Base-by-base conservation (phyloP, 2,888 invertebrate genomes). In the Lypha dubia region DNA sequence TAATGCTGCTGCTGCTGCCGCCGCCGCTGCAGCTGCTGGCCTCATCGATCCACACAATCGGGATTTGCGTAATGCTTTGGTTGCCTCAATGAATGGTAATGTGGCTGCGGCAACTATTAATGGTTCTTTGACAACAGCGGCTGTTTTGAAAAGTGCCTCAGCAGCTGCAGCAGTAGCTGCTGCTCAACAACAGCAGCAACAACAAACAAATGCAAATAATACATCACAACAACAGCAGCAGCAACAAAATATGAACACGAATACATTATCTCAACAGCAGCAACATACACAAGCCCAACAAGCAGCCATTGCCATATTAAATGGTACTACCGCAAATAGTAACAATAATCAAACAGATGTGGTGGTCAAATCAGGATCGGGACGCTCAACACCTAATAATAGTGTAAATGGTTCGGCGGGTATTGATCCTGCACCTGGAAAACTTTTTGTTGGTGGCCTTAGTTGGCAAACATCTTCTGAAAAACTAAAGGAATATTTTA, bases 391-490 rank as follows among this genome's bases (percentile, higher is more conserved):
- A 63, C 96, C 96, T 44, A 95, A 93, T 89, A 94, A 94, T 88
- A 86, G 87, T 63, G 79, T 87, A 44, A 92, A 93, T 91, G 92
- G 94, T 0, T 89, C 88, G 79, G 86, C 88, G 20, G 91, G 93
- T 0, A 93, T 94, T 84, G 95, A 95, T 90, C 95, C 95, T 1
- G 96, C 96, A 1, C 97, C 96, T 3, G 96, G 96, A 88, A 98
- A 97, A 92, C 94, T 97, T 67, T 97, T 97, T 90, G 97, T 97
- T 65, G 97, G 97, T 5, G 98, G 98, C 0, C 95, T 98, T 84
- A 97, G 97, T 92, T 98, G 97, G 97, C 97, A 97, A 93, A 98
- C 98, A 20, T 97, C 97, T 90, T 96, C 96, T 76, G 97, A 98
- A 92, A 98, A 97, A 92, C 94, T 98, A n/a, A 94, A 96, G 89